Conservation (phyloP, 2,797 vertebrate genomes). For the Limnodromus scolopaceus region DNA sequence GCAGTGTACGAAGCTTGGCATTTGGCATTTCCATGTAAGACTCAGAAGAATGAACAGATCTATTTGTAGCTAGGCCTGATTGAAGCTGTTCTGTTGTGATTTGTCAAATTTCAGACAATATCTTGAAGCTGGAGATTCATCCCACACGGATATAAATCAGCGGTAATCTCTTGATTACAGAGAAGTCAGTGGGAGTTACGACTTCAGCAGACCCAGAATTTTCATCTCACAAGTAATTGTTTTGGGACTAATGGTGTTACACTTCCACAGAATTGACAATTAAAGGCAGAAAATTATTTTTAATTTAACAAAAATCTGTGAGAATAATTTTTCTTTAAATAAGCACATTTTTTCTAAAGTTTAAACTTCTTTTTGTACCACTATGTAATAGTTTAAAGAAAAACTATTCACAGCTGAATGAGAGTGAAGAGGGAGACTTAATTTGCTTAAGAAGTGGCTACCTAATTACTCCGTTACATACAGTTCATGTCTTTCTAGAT, state of each 20-base stretch:
- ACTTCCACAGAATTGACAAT: neutral
- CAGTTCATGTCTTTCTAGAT: neutral
- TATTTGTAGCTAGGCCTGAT: neutral
- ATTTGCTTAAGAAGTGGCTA: neutral
- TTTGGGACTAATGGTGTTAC: neutral
- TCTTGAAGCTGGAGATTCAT: neutral
- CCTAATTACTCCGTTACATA: neutral
- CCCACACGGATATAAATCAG: neutral
- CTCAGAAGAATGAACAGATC: neutral
- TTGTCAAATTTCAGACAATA: conserved; percentile 6
- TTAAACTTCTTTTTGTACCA: neutral
- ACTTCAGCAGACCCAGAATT: neutral
- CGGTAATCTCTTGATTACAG: neutral
- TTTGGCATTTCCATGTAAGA: neutral
- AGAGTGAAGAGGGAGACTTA: neutral
- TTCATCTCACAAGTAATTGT: neutral
- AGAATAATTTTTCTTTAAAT: neutral
- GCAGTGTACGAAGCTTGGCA: neutral
- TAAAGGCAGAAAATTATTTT: neutral
- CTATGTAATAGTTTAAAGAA: neutral
- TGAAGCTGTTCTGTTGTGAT: neutral
- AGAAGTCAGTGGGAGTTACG: neutral
- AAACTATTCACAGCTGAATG: neutral
- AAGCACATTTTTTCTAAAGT: neutral
- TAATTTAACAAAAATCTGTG: neutral